These are phyloP conservation scores for Escarpia spicata DNA, from an alignment of 2,888 invertebrate species.

Conservation along the genomic window DNA sequence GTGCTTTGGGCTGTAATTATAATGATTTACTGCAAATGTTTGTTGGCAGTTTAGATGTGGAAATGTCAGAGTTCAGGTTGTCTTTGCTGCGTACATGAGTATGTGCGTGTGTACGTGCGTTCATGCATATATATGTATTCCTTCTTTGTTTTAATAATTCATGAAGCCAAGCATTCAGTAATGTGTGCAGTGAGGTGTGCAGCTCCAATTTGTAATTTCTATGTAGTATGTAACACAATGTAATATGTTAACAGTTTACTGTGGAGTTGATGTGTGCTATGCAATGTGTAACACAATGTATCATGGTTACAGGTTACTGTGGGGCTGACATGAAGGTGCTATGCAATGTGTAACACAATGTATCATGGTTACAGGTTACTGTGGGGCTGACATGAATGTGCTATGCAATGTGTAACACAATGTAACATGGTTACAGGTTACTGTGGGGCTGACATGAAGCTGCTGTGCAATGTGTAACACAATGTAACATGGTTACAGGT, in stretches of 20 bases:
- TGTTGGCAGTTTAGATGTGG: not conserved
- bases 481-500: too few species aligned
- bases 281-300: conserved; percentile 87
- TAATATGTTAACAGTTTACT: conserved; percentile 70
- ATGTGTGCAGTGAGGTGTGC: conserved; percentile 67
- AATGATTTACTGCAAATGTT: too few species aligned
- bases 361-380: too few species aligned
- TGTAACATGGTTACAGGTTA: too few species aligned
- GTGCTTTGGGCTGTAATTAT: too few species aligned
- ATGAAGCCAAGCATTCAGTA: not conserved
- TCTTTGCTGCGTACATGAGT: not conserved
- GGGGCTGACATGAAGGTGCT: too few species aligned
- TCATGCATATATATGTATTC: not conserved
- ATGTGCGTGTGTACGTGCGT: not conserved
- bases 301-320: too few species aligned
- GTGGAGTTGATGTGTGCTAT: conserved; percentile 83
- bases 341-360: too few species aligned
- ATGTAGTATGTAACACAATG: not conserved
- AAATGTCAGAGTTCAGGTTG: not conserved
- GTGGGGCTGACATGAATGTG: too few species aligned
- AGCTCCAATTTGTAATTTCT: conserved; percentile 59
- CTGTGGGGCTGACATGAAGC: too few species aligned
- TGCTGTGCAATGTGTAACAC: too few species aligned
- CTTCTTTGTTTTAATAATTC: not conserved
- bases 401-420: too few species aligned